Base-by-base conservation (phyloP, 2,888 invertebrate genomes). In the Drosophila meridionalis region DNA sequence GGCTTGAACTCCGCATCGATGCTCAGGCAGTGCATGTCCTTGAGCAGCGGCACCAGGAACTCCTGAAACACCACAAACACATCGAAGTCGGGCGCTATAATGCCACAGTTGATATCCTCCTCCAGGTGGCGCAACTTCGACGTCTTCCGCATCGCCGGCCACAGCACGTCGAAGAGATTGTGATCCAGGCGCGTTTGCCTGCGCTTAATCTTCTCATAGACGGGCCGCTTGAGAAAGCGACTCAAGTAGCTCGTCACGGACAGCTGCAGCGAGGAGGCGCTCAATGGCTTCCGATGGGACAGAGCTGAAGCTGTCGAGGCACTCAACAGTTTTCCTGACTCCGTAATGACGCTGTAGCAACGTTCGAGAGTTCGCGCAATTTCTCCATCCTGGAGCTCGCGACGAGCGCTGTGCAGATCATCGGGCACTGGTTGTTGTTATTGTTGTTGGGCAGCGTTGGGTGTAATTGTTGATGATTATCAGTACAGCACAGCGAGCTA, bases 71-170 rank as follows among this genome's bases (percentile, higher is more conserved):
- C 96, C 68, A 95, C 95, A 93, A 97, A 98, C 7, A 96, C 96
- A 91, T 97, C 97, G 88, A 96, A 96, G 92, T 98, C 98, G 0
- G 98, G 97, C 0, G 97, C 97, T 7, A 97, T 95, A 36, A 98
- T 94, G 14, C 96, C 97, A 28, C 96, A 95, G 48, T 96, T 95
- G 84, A 96, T 95, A 80, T 97, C 96, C 92, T 95, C 95, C 87
- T 96, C 96, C 26, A 96, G 94, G 83, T 93, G 94, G 2, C 92
- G 91, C 55, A 90, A 76, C 76, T 95, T 95, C 0, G 95, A 95
- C 59, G 96, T 94, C 92, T 96, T 97, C 91, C 97, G 96, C 80
- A 98, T 96, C 64, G 97, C 97, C 14, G 98, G 98, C 96, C 97
- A 97, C 90, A 98, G 96, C 32, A 98, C 95, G 92, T 98, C 98